Evolutionary conservation across 2,113 vertebrate species (phyloP).

Genomic region (Balaeniceps rex): DNA sequence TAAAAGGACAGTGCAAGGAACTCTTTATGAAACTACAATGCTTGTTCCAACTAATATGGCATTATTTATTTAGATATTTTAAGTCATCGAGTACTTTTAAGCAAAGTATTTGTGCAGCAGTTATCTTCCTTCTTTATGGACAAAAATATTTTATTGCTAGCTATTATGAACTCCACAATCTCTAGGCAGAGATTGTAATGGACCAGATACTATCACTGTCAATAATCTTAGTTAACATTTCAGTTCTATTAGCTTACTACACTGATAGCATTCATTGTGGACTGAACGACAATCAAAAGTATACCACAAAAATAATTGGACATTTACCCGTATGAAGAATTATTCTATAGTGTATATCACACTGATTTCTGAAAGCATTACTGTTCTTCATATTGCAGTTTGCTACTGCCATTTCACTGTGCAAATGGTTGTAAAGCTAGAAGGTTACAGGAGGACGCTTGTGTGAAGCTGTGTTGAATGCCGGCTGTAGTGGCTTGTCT

Average conservation of each 20-base stretch:
- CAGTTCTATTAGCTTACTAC: conserved; percentile 49
- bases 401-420: not conserved
- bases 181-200: conserved; percentile 69
- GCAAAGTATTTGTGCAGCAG: not conserved
- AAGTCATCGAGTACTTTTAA: conserved; percentile 19
- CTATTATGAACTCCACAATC: conserved; percentile 72
- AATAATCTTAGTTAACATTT: conserved; percentile 68
- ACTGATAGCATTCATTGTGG: conserved; percentile 43
- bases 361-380: not conserved
- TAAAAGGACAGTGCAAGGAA: conserved; percentile 26
- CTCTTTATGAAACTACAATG: conserved; percentile 17
- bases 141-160: conserved; percentile 74
- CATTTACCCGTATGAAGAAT: not conserved
- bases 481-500: conserved; percentile 32
- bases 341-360: not conserved
- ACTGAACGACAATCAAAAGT: conserved; percentile 21
- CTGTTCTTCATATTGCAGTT: not conserved
- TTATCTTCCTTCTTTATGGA: conserved; percentile 47
- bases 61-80: conserved; percentile 12
- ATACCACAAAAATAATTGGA: conserved; percentile 18
- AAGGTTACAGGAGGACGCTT: conserved; percentile 29
- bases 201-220: conserved; percentile 54
- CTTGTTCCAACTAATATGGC: too few relatives aligned
- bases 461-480: not conserved
- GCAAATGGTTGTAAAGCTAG: not conserved